These are phyloP conservation scores for Semaprochilodus insignis DNA, from an alignment of 2,797 vertebrate genomes.

Conservation along the genomic window DNA sequence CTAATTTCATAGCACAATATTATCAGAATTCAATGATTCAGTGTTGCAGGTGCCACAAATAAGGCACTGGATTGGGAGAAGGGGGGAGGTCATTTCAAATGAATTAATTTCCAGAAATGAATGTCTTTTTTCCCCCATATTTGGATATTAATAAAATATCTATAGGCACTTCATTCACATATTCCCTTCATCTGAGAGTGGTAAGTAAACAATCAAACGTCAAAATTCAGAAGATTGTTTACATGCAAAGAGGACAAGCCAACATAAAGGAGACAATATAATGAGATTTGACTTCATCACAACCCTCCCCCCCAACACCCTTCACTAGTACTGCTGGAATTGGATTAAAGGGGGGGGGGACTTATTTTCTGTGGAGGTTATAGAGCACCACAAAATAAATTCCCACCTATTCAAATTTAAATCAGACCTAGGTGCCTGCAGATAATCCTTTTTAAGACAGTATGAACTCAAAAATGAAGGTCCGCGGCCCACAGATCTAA, in stretches of 20 bases:
- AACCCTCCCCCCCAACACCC: conserved; percentile 6
- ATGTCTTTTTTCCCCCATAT: conserved; percentile 62
- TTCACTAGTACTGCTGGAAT: conserved; percentile 76
- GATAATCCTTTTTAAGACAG: conserved; percentile 85
- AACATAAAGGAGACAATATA: conserved; percentile 78
- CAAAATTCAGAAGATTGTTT: conserved; percentile 74
- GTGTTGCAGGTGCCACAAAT: conserved; percentile 72
- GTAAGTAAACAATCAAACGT: conserved; percentile 75
- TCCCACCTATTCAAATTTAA: conserved; percentile 88
- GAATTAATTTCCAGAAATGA: conserved; percentile 71
- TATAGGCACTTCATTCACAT: conserved; percentile 68
- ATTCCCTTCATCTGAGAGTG: conserved; percentile 68
- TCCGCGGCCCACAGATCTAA: conserved; percentile 76
- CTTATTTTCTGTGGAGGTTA: conserved; percentile 82
- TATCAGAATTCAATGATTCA: conserved; percentile 66
- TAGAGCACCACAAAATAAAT: conserved; percentile 84
- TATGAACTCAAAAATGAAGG: conserved; percentile 76
- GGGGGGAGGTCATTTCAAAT: conserved; percentile 67
- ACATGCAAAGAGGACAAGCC: conserved; percentile 70
- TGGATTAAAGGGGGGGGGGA: conserved; percentile 78
- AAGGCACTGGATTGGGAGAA: conserved; percentile 65
- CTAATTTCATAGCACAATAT: conserved; percentile 74
- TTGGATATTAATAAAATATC: conserved; percentile 75
- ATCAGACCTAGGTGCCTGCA: conserved; percentile 83
- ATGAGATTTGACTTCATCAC: conserved; percentile 82